Conservation (phyloP, 2,113 vertebrate genomes). For the Saccopteryx leptura region DNA sequence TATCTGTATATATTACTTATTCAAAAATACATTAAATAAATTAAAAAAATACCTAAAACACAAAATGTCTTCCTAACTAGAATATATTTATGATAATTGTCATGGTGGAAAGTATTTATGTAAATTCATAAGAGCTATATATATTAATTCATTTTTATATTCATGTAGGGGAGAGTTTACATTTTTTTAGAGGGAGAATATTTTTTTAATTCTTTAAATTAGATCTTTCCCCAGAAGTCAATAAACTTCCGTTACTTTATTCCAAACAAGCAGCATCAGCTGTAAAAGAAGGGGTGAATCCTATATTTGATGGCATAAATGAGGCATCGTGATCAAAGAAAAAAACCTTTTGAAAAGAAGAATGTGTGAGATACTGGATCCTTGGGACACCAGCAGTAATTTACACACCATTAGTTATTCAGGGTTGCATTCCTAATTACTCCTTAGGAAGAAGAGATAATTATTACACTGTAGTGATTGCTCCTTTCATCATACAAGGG, state of each 20-base stretch:
- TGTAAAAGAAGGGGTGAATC: constrained; percentile 64
- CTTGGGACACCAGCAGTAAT: constrained; percentile 61
- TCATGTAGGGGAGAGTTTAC: constrained; percentile 25
- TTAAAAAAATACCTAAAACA: constrained; percentile 23
- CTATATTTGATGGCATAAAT: constrained; percentile 77
- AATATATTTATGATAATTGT: constrained; percentile 39
- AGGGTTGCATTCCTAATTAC: constrained; percentile 78
- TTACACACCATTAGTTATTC: constrained; percentile 76
- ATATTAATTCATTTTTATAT: constrained; percentile 48
- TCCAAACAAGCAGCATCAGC: constrained; percentile 73
- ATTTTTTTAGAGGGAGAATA: constrained; percentile 37
- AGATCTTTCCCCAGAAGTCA: constrained; percentile 36
- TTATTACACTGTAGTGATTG: constrained; percentile 78
- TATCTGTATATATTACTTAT: background rate
- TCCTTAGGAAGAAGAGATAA: constrained; percentile 65
- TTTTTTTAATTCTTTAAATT: constrained; percentile 65
- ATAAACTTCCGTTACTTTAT: constrained; percentile 77
- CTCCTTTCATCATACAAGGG: constrained; percentile 73
- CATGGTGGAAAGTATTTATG: constrained; percentile 40
- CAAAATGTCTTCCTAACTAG: background rate
- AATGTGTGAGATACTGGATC: constrained; percentile 65
- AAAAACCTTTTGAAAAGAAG: constrained; percentile 74
- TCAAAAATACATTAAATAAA: background rate
- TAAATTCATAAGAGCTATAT: constrained; percentile 71
- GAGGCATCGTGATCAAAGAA: constrained; percentile 75